A percentile compares a stretch with the other conserved stretches of the same genome.
Evolutionary conservation across 2,797 vertebrate species (phyloP).

Genomic region (Muscicapa striata): DNA sequence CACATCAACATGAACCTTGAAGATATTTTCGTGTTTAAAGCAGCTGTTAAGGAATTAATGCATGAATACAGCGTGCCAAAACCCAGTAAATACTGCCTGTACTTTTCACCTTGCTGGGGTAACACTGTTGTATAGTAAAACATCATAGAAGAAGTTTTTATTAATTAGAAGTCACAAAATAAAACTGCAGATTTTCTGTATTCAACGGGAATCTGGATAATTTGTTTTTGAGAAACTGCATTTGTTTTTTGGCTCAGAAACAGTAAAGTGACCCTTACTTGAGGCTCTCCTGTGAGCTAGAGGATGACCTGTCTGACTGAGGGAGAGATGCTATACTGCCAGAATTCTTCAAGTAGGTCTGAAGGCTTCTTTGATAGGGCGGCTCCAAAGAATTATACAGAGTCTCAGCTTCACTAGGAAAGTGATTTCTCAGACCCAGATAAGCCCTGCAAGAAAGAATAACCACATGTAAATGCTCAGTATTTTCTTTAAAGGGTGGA

Average conservation of each 20-base stretch:
- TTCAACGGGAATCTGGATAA: not conserved
- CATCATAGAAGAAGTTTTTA: accelerated
- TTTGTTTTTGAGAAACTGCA: not conserved
- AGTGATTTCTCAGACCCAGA: constrained; percentile 93
- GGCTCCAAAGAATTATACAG: constrained; percentile 94
- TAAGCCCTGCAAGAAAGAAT: constrained; percentile 83
- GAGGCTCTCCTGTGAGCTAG: constrained; percentile 96
- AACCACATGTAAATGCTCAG: not conserved
- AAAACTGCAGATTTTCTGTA: not conserved
- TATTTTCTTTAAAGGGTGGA: not conserved
- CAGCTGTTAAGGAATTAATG: not conserved
- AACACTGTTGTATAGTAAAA: not conserved
- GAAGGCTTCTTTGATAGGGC: constrained; percentile 92
- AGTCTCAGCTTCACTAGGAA: constrained; percentile 88
- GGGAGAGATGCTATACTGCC: constrained; percentile 94
- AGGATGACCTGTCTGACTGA: constrained; percentile 96
- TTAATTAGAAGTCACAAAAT: not conserved
- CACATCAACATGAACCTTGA: not conserved
- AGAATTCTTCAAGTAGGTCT: constrained; percentile 90
- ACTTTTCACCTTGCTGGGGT: not conserved
- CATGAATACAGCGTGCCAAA: not conserved
- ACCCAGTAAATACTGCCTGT: not conserved
- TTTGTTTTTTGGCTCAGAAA: not conserved
- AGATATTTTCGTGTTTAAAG: not conserved
- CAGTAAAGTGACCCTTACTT: constrained; percentile 81